Conservation (phyloP, 1,140 invertebrate genomes). For the Pseudobourletiella spinata region DNA sequence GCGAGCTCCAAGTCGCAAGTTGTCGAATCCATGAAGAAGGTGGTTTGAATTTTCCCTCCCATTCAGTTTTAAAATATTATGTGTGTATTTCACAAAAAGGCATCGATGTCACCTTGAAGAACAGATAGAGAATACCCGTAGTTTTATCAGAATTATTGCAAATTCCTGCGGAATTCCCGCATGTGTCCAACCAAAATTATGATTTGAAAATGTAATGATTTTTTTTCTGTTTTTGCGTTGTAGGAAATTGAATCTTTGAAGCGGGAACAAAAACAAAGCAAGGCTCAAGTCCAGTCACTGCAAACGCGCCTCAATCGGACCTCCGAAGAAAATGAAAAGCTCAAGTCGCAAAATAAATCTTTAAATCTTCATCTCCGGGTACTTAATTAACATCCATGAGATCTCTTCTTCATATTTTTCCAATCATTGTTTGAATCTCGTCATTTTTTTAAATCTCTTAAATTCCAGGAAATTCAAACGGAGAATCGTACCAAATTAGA, state of each 20-base stretch:
- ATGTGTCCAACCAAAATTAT: too few species aligned
- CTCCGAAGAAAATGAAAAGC: constrained; percentile 24
- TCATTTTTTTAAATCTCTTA: too few species aligned
- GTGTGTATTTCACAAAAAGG: not conserved
- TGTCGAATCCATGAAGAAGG: constrained; percentile 20
- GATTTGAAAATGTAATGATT: too few species aligned
- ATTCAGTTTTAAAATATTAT: not conserved
- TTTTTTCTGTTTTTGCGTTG: too few species aligned
- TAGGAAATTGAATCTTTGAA: constrained; percentile 30
- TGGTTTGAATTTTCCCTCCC: not conserved
- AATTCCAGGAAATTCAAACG: constrained; percentile 22
- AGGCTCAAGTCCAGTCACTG: constrained; percentile 12
- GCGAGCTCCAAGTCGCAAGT: constrained; percentile 20
- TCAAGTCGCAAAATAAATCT: constrained; percentile 32
- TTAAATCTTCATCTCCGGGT: constrained; percentile 24
- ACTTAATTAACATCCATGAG: too few species aligned
- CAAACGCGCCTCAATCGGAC: constrained; percentile 27
- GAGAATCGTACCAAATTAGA: constrained; percentile 16
- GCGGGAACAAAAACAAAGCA: constrained; percentile 18
- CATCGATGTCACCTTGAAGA: too few species aligned
- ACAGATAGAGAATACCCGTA: too few species aligned
- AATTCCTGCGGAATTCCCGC: too few species aligned
- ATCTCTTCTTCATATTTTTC: too few species aligned
- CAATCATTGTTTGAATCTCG: too few species aligned
- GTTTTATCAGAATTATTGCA: too few species aligned